These are phyloP conservation scores for Cacajao melanocephalus DNA, from an alignment of 2,797 vertebrate genomes.

Conservation along the genomic window DNA sequence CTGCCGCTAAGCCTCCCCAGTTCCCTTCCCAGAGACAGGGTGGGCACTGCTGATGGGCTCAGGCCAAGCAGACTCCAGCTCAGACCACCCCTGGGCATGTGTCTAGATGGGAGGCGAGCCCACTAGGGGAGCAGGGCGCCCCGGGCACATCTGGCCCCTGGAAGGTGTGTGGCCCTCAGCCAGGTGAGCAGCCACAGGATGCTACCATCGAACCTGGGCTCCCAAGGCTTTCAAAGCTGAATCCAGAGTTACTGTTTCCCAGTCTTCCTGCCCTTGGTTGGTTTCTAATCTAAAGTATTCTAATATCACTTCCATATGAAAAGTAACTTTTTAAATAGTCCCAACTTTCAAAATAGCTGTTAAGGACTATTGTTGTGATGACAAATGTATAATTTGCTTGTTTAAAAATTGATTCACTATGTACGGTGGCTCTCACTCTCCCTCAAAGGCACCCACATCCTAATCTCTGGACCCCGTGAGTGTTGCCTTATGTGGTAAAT, in stretches of 20 bases:
- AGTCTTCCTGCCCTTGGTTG: neutral
- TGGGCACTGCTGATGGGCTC: neutral
- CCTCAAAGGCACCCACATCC: neutral
- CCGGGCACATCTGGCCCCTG: neutral
- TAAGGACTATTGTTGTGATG: neutral
- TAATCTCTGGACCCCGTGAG: neutral
- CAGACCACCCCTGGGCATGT: too few species aligned
- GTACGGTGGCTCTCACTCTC: too few species aligned
- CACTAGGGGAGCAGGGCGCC: too few species aligned
- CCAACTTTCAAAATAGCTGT: neutral
- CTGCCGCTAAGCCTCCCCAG: neutral
- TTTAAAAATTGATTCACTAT: neutral
- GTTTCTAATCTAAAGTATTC: neutral
- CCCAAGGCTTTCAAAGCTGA: neutral
- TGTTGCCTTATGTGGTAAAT: neutral
- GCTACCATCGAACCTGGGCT: neutral
- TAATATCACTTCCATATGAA: neutral
- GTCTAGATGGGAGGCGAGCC: neutral
- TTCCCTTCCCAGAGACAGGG: too few species aligned
- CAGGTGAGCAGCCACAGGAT: neutral
- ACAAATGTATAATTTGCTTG: neutral
- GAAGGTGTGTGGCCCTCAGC: neutral
- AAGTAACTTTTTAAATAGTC: neutral
- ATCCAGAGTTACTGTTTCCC: neutral
- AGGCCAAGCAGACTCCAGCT: neutral